Evolutionary conservation across 35 echinoderm and acorn worm species (phyloP), one percentile per base, ranked within the genome.

Genomic region (Holothuria glaberrima): DNA sequence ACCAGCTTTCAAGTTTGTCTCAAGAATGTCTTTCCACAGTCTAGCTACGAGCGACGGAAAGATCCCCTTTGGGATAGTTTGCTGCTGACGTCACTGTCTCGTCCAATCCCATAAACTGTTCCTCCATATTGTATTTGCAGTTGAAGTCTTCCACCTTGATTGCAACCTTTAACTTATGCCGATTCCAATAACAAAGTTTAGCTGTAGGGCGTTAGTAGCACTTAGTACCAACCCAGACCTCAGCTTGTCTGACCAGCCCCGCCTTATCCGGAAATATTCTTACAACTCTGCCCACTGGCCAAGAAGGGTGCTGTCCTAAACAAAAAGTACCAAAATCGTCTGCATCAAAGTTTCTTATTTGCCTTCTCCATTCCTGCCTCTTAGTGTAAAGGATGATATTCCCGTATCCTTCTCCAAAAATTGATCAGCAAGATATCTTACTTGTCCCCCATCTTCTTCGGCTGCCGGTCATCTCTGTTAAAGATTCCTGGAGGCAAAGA

Each of bases 161-260:
- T 46, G 44, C 44, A 46, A 46, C 44, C 44, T 46, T 46, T 46
- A 46, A 46, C 44, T 46, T 46, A 46, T 46, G 44, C 44, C 10
- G 57, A 38, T 88, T 88, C 86, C 38, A 73, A 88, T 25, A 73
- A 89, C 88, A 94, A 18, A 94, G 52, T 25, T 94, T 94, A 20
- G 36, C 62, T 29, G 90, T 86, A 7, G 92, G 92, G 14, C 92
- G 59, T 52, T 31, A 85, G 25, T 76, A 59, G 30, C 57, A 71
- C 41, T 89, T 44, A 2, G 64, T 76, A 27, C 92, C 92, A 10
- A 74, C 32, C 48, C 63, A 21, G 18, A 94, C 75, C 50, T 90
- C 64, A 14, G 90, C 92, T 33, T 90, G 75, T 30, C 75, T 61
- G 30, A 90, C 92, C 36, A 20, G 67, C 48, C 92, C 92, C 29